Evolutionary conservation across 1,140 invertebrate genomes (phyloP).

Genomic region (Drosophila guanche): DNA sequence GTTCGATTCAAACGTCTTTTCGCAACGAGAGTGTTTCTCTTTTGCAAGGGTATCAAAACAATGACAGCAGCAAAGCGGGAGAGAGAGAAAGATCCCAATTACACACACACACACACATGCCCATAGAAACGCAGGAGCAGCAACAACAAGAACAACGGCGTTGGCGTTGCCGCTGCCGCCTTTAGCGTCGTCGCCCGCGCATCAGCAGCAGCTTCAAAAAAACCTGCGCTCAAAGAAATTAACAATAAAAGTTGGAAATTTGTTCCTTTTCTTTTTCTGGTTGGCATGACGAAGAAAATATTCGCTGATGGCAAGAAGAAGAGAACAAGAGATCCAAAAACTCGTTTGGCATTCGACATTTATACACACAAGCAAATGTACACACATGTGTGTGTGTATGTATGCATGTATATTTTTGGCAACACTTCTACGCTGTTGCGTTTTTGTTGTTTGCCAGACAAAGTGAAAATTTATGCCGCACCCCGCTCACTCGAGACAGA

Average conservation of each 20-base stretch:
- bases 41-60: background rate
- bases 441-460: conserved; percentile 59
- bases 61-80: conserved; percentile 14
- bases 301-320: conserved; percentile 47
- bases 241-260: conserved; percentile 77
- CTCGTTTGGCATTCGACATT: conserved; percentile 54
- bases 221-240: conserved; percentile 66
- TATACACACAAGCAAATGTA: conserved; percentile 3
- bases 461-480: conserved; percentile 60
- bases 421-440: conserved; percentile 58
- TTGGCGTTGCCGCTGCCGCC: too few species aligned
- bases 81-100: too few species aligned
- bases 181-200: conserved; percentile 26
- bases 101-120: too few species aligned
- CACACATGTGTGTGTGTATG: conserved; percentile 7
- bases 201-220: conserved; percentile 39
- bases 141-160: too few species aligned
- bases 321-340: conserved; percentile 47
- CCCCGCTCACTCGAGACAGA: conserved; percentile 21
- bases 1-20: too few species aligned
- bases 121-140: too few species aligned
- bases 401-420: conserved; percentile 60
- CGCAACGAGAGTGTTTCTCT: too few species aligned
- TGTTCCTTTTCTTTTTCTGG: conserved; percentile 30
- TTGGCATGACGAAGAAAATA: conserved; percentile 74